These are phyloP conservation scores for Hydrochoerus hydrochaeris DNA, from an alignment of 2,113 vertebrate genomes.

Conservation along the genomic window DNA sequence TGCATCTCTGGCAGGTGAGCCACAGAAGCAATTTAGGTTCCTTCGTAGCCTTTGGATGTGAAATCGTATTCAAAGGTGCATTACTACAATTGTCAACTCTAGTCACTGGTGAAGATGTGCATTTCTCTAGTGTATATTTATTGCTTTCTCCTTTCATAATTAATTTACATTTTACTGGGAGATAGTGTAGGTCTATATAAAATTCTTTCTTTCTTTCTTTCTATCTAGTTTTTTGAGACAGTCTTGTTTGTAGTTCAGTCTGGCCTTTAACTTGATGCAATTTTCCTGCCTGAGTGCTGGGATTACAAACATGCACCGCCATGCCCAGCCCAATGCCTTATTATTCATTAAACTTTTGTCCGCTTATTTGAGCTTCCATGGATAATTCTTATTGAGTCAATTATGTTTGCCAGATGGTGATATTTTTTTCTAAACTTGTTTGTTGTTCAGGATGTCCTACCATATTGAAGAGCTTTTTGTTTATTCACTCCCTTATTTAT, in stretches of 20 bases:
- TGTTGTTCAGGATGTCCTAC: background rate
- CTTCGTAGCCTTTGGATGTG: background rate
- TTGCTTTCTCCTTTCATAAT: background rate
- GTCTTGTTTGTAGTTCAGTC: background rate
- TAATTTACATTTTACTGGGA: background rate
- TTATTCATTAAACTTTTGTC: conserved; percentile 33
- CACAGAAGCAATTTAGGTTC: background rate
- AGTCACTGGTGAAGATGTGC: fast-evolving
- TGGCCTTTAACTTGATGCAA: background rate
- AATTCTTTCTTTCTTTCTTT: background rate
- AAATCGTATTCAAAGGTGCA: fast-evolving
- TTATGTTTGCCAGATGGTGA: conserved; percentile 64
- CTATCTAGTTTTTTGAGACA: background rate
- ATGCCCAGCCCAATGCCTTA: background rate
- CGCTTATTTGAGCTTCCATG: conserved; percentile 27
- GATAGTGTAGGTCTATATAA: background rate
- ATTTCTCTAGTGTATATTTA: background rate
- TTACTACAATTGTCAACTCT: no score
- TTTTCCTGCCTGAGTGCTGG: background rate
- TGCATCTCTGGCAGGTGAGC: background rate
- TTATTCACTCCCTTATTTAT: conserved; percentile 52
- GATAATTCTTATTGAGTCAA: conserved; percentile 61
- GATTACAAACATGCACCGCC: background rate
- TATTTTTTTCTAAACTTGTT: conserved; percentile 5
- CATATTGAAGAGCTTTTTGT: conserved; percentile 44